A percentile compares a stretch with the other conserved stretches of the same genome.
Evolutionary conservation across 2,113 vertebrate genomes (phyloP).

Genomic region (Mustelus asterias): DNA sequence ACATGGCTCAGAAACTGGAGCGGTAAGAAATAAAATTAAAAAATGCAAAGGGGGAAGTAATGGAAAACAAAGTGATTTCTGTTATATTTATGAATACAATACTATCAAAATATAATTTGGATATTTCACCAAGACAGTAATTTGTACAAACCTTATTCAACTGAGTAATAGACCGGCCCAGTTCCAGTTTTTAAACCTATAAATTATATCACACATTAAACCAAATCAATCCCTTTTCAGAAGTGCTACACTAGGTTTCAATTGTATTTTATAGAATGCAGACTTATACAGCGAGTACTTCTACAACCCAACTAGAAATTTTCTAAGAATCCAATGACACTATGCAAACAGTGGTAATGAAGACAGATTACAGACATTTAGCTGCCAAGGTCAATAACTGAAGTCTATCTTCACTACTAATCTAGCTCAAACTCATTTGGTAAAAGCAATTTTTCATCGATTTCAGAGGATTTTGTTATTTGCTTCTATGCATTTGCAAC

Average conservation of each 20-base stretch:
- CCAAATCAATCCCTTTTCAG: slow-evolving; percentile 30
- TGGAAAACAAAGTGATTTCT: background rate
- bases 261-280: slow-evolving; percentile 18
- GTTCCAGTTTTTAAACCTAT: background rate
- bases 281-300: background rate
- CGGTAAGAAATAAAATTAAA: too few relatives aligned
- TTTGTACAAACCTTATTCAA: background rate
- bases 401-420: slow-evolving; percentile 36
- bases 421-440: slow-evolving; percentile 32
- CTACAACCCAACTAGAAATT: slow-evolving; percentile 15
- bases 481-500: background rate
- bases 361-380: slow-evolving; percentile 37
- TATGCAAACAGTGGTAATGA: slow-evolving; percentile 35
- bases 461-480: slow-evolving; percentile 26
- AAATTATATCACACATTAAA: slow-evolving; percentile 29
- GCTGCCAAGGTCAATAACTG: slow-evolving; percentile 36
- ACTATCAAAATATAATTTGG: background rate
- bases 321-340: slow-evolving; percentile 27
- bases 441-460: slow-evolving; percentile 34
- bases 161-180: background rate
- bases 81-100: background rate
- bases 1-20: background rate
- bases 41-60: background rate
- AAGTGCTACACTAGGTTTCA: slow-evolving; percentile 23
- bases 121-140: background rate